A percentile compares a stretch with the other conserved stretches of the same genome.
These are phyloP conservation scores for Achroia grisella DNA, from an alignment of 1,140 invertebrate genomes.

Conservation along the genomic window DNA sequence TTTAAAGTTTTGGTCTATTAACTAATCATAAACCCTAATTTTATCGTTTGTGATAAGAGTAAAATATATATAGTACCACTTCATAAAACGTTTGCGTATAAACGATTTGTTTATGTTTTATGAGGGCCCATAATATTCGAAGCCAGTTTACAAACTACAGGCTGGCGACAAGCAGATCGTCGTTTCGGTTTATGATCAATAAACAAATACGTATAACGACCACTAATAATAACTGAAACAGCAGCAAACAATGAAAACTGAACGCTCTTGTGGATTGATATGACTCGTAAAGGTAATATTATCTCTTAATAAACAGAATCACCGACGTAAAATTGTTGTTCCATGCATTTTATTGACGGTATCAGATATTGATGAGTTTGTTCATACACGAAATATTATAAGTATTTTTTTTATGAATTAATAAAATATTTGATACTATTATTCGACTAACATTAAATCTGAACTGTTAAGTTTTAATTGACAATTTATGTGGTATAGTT, in stretches of 20 bases:
- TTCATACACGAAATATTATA: constrained; percentile 25
- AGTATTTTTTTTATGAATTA: constrained; percentile 1
- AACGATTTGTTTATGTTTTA: constrained; percentile 61
- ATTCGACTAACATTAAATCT: too few relatives aligned
- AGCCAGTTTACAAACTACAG: constrained; percentile 58
- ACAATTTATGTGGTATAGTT: too few relatives aligned
- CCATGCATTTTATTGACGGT: constrained; percentile 47
- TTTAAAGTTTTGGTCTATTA: background rate
- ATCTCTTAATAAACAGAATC: constrained; percentile 70
- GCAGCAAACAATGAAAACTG: constrained; percentile 64
- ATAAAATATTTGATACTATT: too few relatives aligned
- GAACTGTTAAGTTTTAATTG: too few relatives aligned
- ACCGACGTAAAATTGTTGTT: constrained; percentile 59
- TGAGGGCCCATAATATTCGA: constrained; percentile 46
- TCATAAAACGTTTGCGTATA: constrained; percentile 40
- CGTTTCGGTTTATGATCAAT: constrained; percentile 65
- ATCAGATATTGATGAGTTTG: constrained; percentile 50
- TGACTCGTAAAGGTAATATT: constrained; percentile 68
- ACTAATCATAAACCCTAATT: background rate
- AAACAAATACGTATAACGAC: constrained; percentile 60
- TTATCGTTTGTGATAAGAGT: background rate
- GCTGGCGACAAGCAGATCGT: constrained; percentile 57
- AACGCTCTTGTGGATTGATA: constrained; percentile 44
- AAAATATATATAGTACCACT: constrained; percentile 20
- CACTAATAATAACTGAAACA: constrained; percentile 70